Conservation (phyloP, 2,113 vertebrate species). For the Eleginops maclovinus region DNA sequence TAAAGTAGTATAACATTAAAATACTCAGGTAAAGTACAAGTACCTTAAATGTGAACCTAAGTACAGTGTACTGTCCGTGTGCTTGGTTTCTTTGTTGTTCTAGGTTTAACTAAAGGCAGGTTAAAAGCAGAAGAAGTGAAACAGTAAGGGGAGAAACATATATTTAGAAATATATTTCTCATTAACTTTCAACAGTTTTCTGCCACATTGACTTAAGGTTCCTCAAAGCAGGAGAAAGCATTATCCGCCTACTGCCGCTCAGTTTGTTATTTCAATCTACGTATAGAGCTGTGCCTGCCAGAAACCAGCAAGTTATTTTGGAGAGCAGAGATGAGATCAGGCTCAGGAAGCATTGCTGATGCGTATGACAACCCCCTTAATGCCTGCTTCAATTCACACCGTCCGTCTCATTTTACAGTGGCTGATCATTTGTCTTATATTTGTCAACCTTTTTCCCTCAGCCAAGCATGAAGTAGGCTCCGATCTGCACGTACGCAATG, state of each 20-base stretch:
- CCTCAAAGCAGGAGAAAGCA: conserved; percentile 45
- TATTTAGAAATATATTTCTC: background rate
- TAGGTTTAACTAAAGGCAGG: too few relatives aligned
- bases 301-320: conserved; percentile 55
- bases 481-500: conserved; percentile 51
- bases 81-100: too few relatives aligned
- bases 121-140: too few relatives aligned
- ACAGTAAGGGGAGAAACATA: background rate
- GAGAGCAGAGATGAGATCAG: conserved; percentile 50
- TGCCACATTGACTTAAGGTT: background rate
- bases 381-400: conserved; percentile 66
- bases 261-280: conserved; percentile 64
- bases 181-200: background rate
- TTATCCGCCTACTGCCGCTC: conserved; percentile 33
- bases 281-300: conserved; percentile 36
- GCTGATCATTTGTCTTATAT: conserved; percentile 72
- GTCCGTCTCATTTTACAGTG: conserved; percentile 74
- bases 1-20: too few relatives aligned
- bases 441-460: conserved; percentile 72
- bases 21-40: too few relatives aligned
- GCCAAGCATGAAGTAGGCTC: conserved; percentile 71
- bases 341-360: conserved; percentile 60
- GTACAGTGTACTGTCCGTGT: too few relatives aligned
- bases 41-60: too few relatives aligned
- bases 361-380: conserved; percentile 60